Conservation (phyloP, 92 coral and sea anemone species). For the Zoanthus sansibaricus region DNA sequence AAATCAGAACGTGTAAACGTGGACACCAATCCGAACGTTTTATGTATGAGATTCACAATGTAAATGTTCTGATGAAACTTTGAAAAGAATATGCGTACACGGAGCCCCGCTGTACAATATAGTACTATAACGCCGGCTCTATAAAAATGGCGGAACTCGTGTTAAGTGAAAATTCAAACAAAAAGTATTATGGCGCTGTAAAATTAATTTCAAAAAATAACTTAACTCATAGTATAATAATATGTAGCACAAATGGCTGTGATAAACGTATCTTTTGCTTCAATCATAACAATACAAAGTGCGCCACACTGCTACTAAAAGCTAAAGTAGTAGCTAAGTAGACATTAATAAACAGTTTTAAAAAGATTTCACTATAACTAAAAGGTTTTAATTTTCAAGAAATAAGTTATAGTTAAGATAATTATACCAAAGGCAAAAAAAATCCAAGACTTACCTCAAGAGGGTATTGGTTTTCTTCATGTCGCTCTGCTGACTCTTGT, state of each 20-base stretch:
- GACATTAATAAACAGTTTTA: neutral
- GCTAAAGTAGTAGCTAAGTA: neutral
- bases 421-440: neutral
- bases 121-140: slow-evolving; percentile 20
- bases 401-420: neutral
- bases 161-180: neutral
- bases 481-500: neutral
- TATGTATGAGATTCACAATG: neutral
- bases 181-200: neutral
- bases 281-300: neutral
- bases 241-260: neutral
- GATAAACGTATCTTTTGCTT: neutral
- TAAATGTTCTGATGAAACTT: slow-evolving; percentile 46
- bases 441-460: slow-evolving; percentile 23
- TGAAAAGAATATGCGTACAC: slow-evolving; percentile 22
- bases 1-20: slow-evolving; percentile 15
- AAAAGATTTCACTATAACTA: neutral
- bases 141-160: slow-evolving; percentile 20
- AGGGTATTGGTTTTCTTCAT: neutral
- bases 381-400: neutral
- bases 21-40: slow-evolving; percentile 4
- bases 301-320: neutral
- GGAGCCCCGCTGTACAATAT: slow-evolving; percentile 39
- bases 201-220: neutral
- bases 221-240: neutral